Evolutionary conservation across 2,113 vertebrate species (phyloP).

Genomic region (Gorsachius goisagi): DNA sequence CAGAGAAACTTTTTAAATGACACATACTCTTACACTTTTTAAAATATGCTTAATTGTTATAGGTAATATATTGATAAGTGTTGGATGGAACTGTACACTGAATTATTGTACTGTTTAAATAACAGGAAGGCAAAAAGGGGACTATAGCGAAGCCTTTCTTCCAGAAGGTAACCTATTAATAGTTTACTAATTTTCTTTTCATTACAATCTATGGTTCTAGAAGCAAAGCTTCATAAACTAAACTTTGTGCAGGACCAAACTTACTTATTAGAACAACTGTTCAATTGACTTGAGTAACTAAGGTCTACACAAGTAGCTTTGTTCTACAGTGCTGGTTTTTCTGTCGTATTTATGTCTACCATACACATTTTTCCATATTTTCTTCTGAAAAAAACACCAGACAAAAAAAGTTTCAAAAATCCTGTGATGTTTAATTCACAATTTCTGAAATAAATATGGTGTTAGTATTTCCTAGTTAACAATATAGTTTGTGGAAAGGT

Average conservation of each 20-base stretch:
- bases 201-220: background rate
- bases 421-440: background rate
- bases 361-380: background rate
- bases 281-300: background rate
- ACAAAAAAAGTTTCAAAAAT: background rate
- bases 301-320: background rate
- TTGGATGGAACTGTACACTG: conserved; percentile 17
- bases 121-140: conserved; percentile 1
- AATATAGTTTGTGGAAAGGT: background rate
- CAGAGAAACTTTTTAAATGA: background rate
- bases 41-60: background rate
- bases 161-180: background rate
- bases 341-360: background rate
- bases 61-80: conserved; percentile 3
- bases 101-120: conserved; percentile 1
- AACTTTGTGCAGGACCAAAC: background rate
- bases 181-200: background rate
- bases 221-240: background rate
- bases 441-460: background rate
- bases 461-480: background rate
- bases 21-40: background rate
- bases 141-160: background rate
- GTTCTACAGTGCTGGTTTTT: background rate
- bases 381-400: background rate
- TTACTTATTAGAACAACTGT: background rate